Percentiles rank a stretch among this genome's conserved stretches.
These are phyloP conservation scores for Numenius arquata DNA, from an alignment of 2,113 vertebrate genomes.

Conservation along the genomic window DNA sequence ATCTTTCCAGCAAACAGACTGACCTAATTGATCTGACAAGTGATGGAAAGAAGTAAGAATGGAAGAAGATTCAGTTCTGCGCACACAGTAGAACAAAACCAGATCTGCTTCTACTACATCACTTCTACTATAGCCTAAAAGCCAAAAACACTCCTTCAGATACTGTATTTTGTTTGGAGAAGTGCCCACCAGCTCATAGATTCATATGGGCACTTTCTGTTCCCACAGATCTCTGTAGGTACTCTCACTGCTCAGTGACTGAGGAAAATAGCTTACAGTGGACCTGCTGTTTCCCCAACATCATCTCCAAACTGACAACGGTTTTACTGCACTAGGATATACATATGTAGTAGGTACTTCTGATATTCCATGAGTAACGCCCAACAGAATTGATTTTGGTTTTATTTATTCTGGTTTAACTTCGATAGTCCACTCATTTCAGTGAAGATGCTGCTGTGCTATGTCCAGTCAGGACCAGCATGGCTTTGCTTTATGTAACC, in stretches of 20 bases:
- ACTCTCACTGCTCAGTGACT: neutral
- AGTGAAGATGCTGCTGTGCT: neutral
- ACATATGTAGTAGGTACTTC: neutral
- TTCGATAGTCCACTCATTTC: neutral
- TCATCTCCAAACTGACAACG: neutral
- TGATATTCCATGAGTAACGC: neutral
- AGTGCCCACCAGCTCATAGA: neutral
- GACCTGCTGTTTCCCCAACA: neutral
- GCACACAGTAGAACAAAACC: neutral
- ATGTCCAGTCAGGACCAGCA: neutral
- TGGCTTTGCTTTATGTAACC: neutral
- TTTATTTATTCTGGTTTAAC: neutral
- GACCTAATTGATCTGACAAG: neutral
- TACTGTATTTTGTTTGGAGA: neutral
- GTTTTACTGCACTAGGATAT: neutral
- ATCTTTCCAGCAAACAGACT: neutral
- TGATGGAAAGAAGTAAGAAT: neutral
- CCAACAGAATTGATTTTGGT: neutral
- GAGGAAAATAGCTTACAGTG: neutral
- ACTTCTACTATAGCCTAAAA: neutral
- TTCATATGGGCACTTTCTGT: neutral
- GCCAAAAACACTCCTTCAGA: neutral
- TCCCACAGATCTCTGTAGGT: neutral
- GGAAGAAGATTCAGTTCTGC: neutral
- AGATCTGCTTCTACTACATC: neutral